phyloP scores from a whole-genome alignment of 2,797 vertebrate genomes.

The Centropyge bicolor region DNA sequence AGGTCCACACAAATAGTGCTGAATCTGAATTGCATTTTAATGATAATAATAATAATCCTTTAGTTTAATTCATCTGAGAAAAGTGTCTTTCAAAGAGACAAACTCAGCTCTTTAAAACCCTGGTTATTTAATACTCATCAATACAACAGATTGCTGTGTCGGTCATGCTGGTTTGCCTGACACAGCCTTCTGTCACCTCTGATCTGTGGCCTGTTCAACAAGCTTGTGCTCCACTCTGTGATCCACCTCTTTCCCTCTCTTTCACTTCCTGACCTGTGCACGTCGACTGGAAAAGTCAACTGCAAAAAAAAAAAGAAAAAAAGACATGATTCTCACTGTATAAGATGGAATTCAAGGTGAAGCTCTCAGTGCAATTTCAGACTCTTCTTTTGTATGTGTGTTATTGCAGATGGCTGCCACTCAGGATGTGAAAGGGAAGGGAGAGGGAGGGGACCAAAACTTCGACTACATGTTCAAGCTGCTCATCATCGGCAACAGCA shows the following conservation, averaged over 20 bases:
- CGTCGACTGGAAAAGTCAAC: no score
- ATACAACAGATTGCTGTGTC: slow-evolving; percentile 66
- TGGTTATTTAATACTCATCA: slow-evolving; percentile 64
- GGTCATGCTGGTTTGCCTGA: slow-evolving; percentile 74
- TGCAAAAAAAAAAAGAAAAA: no score
- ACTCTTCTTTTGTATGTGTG: neutral
- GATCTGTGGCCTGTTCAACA: slow-evolving; percentile 57
- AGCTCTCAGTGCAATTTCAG: neutral
- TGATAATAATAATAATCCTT: neutral
- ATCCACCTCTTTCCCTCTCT: neutral
- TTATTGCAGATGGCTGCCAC: slow-evolving; percentile 92
- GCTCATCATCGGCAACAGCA: slow-evolving; percentile 98
- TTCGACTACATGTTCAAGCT: slow-evolving; percentile 99
- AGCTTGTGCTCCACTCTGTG: slow-evolving; percentile 18
- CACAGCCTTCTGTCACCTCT: slow-evolving; percentile 78
- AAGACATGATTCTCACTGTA: neutral
- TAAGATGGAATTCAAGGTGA: slow-evolving; percentile 15
- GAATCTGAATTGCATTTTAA: neutral
- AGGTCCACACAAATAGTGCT: neutral
- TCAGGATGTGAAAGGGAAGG: slow-evolving; percentile 96
- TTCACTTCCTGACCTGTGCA: neutral
- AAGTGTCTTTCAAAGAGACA: neutral
- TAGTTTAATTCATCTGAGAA: neutral
- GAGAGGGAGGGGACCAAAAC: slow-evolving; percentile 95
- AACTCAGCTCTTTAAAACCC: slow-evolving; percentile 38